A percentile compares a stretch with the other conserved stretches of the same genome.
These are phyloP conservation scores for Anarsia innoxiella DNA, from an alignment of 2,888 invertebrate species.

Conservation along the genomic window DNA sequence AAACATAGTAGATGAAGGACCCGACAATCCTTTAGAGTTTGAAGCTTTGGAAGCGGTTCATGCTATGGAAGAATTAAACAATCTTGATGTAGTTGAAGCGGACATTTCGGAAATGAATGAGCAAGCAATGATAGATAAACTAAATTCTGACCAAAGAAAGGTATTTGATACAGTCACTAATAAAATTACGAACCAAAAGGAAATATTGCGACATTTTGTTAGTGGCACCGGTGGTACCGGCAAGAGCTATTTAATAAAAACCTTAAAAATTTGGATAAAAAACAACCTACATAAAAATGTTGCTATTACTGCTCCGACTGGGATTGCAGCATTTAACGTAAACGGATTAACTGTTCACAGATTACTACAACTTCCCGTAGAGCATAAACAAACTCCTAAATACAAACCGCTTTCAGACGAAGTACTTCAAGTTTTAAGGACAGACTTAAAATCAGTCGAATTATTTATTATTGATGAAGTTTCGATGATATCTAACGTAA, in stretches of 20 bases:
- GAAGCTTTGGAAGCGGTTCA: slow-evolving; percentile 21
- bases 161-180: slow-evolving; percentile 23
- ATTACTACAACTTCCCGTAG: slow-evolving; percentile 28
- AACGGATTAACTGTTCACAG: slow-evolving; percentile 31
- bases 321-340: slow-evolving; percentile 36
- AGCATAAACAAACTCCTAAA: slow-evolving; percentile 28
- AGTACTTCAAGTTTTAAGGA: slow-evolving; percentile 20
- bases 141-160: slow-evolving; percentile 26
- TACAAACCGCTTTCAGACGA: slow-evolving; percentile 27
- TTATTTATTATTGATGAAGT: slow-evolving; percentile 29
- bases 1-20: slow-evolving; percentile 13
- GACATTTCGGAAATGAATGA: slow-evolving; percentile 13
- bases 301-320: slow-evolving; percentile 24
- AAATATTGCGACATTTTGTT: slow-evolving; percentile 16
- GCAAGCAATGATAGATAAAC: slow-evolving; percentile 19
- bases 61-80: slow-evolving; percentile 21
- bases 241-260: slow-evolving; percentile 30
- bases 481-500: slow-evolving; percentile 21
- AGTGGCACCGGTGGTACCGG: slow-evolving; percentile 29
- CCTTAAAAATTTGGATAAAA: slow-evolving; percentile 25
- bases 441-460: slow-evolving; percentile 23
- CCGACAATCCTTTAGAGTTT: slow-evolving; percentile 22
- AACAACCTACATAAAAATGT: slow-evolving; percentile 23
- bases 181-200: slow-evolving; percentile 12
- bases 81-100: slow-evolving; percentile 15